phyloP scores from a whole-genome alignment of 2,113 vertebrate genomes.

The Narcine bancroftii region DNA sequence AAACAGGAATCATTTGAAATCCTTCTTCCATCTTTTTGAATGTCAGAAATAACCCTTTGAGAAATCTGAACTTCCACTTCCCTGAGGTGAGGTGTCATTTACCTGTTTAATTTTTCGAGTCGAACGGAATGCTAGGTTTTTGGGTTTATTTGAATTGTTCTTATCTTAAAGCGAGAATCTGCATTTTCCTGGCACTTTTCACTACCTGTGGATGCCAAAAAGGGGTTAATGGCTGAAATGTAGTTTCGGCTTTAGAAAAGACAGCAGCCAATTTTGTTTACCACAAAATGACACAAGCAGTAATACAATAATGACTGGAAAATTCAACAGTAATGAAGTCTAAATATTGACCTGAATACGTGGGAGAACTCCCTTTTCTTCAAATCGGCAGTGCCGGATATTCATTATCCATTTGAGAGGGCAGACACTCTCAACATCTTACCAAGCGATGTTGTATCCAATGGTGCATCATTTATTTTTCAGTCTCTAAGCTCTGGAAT shows the following conservation, averaged over 20 bases:
- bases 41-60: conserved; percentile 8
- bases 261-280: not conserved
- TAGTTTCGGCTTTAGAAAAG: not conserved
- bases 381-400: not conserved
- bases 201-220: not conserved
- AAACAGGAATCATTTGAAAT: conserved; percentile 6
- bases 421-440: not conserved
- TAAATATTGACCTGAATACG: not conserved
- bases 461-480: not conserved
- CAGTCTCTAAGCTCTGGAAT: not conserved
- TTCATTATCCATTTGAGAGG: not conserved
- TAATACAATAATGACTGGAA: not conserved
- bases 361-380: not conserved
- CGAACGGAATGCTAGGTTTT: not conserved
- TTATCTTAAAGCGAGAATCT: not conserved
- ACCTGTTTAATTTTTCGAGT: not conserved
- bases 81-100: not conserved
- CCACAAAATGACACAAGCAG: not conserved
- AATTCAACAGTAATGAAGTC: not conserved
- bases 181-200: not conserved
- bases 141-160: not conserved
- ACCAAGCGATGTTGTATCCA: too few relatives aligned
- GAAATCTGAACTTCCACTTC: not conserved
- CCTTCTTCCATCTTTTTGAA: not conserved
- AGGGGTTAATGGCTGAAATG: not conserved